Evolutionary conservation across 2,797 vertebrate species (phyloP), one percentile per base, ranked within the genome.

Genomic region (Halcyon leucocephala): DNA sequence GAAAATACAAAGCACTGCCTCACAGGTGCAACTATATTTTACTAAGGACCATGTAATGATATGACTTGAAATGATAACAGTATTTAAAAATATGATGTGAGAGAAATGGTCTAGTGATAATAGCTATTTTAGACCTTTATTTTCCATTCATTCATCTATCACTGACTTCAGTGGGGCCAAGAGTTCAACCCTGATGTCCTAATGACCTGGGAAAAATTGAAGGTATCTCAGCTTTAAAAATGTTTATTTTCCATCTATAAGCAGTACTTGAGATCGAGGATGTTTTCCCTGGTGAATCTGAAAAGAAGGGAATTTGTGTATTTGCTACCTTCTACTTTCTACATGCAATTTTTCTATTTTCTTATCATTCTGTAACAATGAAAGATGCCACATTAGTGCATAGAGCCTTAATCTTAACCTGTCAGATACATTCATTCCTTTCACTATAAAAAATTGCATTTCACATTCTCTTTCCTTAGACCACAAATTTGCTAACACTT

Each of bases 341-440:
- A 55, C 42, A 7, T 48, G 90, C 80, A 95, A 94, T 96, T 97
- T 95, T 91, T 95, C 84, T 97, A 95, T 96, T 97, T 97, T 97
- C 90, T 95, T 96, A 95, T 95, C 96, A 95, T 92, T 89, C 88
- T 89, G 46, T 78, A 94, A 92, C 95, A 95, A 94, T 95, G 95
- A 96, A 90, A 94, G 88, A 89, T 90, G 90, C 91, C 91, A 94
- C 94, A 91, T 96, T 95, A 91, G 71, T 94, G 89, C 94, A 94
- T 24, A 86, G 60, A 95, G 73, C 90, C 71, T 94, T 96, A 95
- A 93, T 91, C 87, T 96, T 94, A 96, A 78, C 89, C 93, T 95
- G 83, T 80, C 96, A 93, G 74, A 91, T 61, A 62, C 79, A 86
- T 97, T 87, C 92, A 77, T 94, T 97, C 90, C 80, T 95, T 93